Evolutionary conservation across 2,797 vertebrate species (phyloP), one percentile per base, ranked within the genome.

Genomic region (Rhinophrynus dorsalis): DNA sequence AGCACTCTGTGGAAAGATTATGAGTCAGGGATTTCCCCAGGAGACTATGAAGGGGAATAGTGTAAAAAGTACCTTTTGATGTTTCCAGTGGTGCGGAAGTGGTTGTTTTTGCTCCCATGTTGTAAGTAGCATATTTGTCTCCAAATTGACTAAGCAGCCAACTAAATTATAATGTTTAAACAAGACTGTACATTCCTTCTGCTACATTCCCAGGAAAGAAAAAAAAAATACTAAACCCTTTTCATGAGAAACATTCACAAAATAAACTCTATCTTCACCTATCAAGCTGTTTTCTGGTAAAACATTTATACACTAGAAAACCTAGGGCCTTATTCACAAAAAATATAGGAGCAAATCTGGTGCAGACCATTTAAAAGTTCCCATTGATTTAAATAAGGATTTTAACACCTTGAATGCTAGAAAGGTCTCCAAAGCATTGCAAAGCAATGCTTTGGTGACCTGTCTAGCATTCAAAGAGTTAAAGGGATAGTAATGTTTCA

Each of bases 131-230:
- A 81, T 77, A 83, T 88, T 84, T 85, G 82, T 86, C 68, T 87
- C 74, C 76, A 82, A 83, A 87, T 84, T 61, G 72, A 81, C 77
- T 82, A 69, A 76, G 68, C 76, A 83, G 80, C 76, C 78, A 81
- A 86, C 79, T 84, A 88, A 87, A 86, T 85, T 83, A 81, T 82
- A 85, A 82, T 82, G 78, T 85, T 88, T 87, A 86, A 87, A 84
- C 70, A 81, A 81, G 63, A 68, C 80, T 83, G 75, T 74, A 63
- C 73, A 78, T 82, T 77, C 80, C 83, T 85, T 75, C 71, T 80
- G 73, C 80, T 83, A 74, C 76, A 82, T 82, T 87, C 81, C 78
- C 79, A 85, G 80, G 82, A n/a, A n/a, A 86, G 83, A 82, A 33
- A 85, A 79, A 87, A 83, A 83, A 45, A 84, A 79, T 84, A 81